phyloP scores from a whole-genome alignment of 1,140 invertebrate genomes.

The Anoplolepis gracilipes region DNA sequence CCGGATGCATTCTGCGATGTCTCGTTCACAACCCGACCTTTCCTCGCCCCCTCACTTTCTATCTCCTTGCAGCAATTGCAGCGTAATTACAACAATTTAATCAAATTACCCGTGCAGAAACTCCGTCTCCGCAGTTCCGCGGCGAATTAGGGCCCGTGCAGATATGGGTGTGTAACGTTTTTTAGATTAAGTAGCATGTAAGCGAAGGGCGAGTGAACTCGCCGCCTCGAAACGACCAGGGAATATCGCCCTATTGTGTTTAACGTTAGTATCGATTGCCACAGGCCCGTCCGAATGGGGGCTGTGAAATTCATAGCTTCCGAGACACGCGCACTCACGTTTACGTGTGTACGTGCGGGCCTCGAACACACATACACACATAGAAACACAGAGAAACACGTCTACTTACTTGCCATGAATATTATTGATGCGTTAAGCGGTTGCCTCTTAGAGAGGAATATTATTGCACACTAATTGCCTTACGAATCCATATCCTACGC shows the following conservation, averaged over 20 bases:
- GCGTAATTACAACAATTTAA: constrained; percentile 73
- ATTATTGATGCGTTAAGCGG: constrained; percentile 72
- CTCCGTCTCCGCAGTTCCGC: constrained; percentile 44
- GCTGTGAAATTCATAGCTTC: constrained; percentile 62
- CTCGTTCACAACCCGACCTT: constrained; percentile 10
- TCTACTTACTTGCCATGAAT: constrained; percentile 67
- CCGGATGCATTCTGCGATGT: constrained; percentile 47
- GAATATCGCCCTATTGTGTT: constrained; percentile 60
- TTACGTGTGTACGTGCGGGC: not conserved
- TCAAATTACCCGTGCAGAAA: constrained; percentile 64
- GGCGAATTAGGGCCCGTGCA: constrained; percentile 34
- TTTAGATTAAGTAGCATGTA: constrained; percentile 60
- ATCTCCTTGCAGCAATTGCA: constrained; percentile 56
- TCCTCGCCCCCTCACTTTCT: constrained; percentile 3
- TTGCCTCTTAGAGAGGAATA: constrained; percentile 62
- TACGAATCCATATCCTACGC: constrained; percentile 60
- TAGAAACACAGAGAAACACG: too few relatives aligned
- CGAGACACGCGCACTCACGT: constrained; percentile 18
- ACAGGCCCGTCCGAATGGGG: constrained; percentile 45
- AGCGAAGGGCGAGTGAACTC: constrained; percentile 4
- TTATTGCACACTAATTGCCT: constrained; percentile 71
- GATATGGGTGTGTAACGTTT: constrained; percentile 22
- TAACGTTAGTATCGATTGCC: constrained; percentile 66
- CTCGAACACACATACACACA: not conserved
- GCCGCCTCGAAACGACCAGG: not conserved